Evolutionary conservation across 2,888 invertebrate genomes (phyloP).

Genomic region (Sphaerophoria rueppellii): DNA sequence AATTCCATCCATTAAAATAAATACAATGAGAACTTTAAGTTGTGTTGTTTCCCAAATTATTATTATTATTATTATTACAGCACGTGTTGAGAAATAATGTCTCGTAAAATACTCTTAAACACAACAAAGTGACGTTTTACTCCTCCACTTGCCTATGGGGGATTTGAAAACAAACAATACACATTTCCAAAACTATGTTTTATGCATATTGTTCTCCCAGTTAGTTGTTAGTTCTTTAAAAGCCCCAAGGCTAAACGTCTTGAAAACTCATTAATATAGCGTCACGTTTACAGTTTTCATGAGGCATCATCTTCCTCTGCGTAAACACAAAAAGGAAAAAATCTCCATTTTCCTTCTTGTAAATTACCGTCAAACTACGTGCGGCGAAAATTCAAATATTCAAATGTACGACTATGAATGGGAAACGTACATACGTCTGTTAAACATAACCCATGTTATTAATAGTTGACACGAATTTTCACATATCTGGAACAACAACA

Average conservation of each 20-base stretch:
- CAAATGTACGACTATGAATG: not conserved
- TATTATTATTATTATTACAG: conserved; percentile 11
- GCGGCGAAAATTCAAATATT: conserved; percentile 19
- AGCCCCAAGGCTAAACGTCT: conserved; percentile 53
- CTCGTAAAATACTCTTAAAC: not conserved
- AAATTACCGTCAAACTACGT: conserved; percentile 39
- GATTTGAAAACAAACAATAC: conserved; percentile 16
- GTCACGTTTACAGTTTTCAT: conserved; percentile 46
- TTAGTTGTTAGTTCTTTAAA: conserved; percentile 17
- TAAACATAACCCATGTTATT: conserved; percentile 1
- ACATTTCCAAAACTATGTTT: not conserved
- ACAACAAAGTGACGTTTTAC: not conserved
- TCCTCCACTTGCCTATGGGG: not conserved
- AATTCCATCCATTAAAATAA: not conserved
- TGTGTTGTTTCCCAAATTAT: not conserved
- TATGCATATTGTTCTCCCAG: not conserved
- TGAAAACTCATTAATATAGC: conserved; percentile 65
- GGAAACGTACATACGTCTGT: not conserved
- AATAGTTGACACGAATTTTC: conserved; percentile 24
- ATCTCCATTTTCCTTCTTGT: conserved; percentile 24
- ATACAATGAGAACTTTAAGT: not conserved
- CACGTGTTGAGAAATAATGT: conserved; percentile 23
- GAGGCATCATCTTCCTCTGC: not conserved
- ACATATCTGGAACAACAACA: not conserved
- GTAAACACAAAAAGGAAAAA: not conserved